Conservation (phyloP, 2,797 vertebrate genomes). For the Coluber constrictor region DNA sequence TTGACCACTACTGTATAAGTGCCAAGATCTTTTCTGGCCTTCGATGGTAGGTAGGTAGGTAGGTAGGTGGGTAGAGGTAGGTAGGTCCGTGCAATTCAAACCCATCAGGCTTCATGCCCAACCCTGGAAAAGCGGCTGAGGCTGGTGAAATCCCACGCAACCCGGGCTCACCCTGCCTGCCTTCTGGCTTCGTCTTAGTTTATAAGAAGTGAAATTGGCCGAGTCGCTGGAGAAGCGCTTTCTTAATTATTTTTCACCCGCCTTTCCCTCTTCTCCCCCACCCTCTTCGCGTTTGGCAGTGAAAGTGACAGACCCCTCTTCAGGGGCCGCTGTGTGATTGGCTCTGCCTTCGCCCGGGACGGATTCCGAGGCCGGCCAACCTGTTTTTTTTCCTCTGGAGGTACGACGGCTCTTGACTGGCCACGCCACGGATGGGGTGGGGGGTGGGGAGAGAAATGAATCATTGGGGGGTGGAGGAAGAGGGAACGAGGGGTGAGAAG, state of each 20-base stretch:
- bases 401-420: slow-evolving; percentile 70
- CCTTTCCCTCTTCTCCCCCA: not conserved
- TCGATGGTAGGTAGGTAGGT: not conserved
- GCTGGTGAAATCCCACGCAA: not conserved
- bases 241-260: not conserved
- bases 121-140: not conserved
- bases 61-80: not conserved
- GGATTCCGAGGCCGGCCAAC: slow-evolving; percentile 70
- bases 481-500: not conserved
- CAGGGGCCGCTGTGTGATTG: no score
- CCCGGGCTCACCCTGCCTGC: not conserved
- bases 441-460: slow-evolving; percentile 58
- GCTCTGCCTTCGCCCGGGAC: slow-evolving; percentile 14
- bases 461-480: not conserved
- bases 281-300: not conserved
- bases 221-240: not conserved
- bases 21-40: not conserved
- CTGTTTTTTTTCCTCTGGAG: slow-evolving; percentile 67
- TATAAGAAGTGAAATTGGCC: not conserved
- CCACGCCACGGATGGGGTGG: slow-evolving; percentile 38
- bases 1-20: not conserved
- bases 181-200: not conserved
- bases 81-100: not conserved
- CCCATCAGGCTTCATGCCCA: not conserved
- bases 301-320: not conserved